phyloP scores from a whole-genome alignment of 2,888 invertebrate genomes.

The Colletes collaris region DNA sequence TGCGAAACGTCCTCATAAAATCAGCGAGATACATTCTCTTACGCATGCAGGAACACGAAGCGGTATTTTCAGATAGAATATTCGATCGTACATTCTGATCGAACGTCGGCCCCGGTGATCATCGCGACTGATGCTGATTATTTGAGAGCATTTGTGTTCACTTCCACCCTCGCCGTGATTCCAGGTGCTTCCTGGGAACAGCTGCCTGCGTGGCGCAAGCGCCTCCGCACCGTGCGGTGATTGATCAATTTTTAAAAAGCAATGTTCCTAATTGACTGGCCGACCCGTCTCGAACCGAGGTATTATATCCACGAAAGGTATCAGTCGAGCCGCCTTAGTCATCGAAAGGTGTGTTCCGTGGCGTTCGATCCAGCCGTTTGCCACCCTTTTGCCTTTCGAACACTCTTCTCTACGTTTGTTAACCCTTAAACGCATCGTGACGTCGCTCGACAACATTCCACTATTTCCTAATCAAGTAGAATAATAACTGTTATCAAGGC shows the following conservation, averaged over 20 bases:
- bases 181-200: slow-evolving; percentile 77
- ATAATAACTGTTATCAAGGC: no score
- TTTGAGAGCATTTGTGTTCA: slow-evolving; percentile 50
- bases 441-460: no score
- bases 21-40: background rate
- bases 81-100: slow-evolving; percentile 9
- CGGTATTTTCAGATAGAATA: background rate
- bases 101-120: slow-evolving; percentile 8
- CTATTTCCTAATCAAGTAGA: no score
- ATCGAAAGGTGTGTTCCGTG: slow-evolving; percentile 78
- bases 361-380: slow-evolving; percentile 47
- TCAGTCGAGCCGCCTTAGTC: slow-evolving; percentile 75
- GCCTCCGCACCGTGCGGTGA: slow-evolving; percentile 71
- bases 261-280: slow-evolving; percentile 79
- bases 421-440: background rate
- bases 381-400: slow-evolving; percentile 16
- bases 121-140: slow-evolving; percentile 54
- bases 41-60: no score
- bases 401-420: slow-evolving; percentile 1
- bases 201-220: slow-evolving; percentile 72
- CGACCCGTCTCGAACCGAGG: slow-evolving; percentile 45
- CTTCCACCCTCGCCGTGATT: slow-evolving; percentile 69
- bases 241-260: slow-evolving; percentile 81
- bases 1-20: no score
- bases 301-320: slow-evolving; percentile 56